Conservation (phyloP, 2,113 vertebrate genomes). For the Ammodytes marinus region DNA sequence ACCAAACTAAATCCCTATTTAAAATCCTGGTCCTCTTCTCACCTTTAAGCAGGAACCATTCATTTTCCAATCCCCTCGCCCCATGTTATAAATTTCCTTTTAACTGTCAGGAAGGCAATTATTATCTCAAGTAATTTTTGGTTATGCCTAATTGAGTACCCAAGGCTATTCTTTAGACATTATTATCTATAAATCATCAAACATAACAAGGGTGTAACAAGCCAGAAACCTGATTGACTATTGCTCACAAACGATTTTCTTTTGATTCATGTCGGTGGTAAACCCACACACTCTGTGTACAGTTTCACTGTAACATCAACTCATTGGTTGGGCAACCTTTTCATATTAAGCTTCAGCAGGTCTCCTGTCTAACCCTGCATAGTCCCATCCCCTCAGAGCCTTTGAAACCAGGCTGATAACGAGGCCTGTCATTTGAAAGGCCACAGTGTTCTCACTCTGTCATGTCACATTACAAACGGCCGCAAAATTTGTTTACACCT, state of each 20-base stretch:
- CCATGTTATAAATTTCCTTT: constrained; percentile 57
- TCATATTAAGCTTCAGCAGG: constrained; percentile 31
- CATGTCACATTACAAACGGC: constrained; percentile 66
- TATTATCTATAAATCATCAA: constrained; percentile 43
- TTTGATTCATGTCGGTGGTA: background rate
- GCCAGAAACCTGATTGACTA: constrained; percentile 21
- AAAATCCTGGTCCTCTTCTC: constrained; percentile 9
- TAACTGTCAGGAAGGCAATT: constrained; percentile 52
- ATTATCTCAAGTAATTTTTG: constrained; percentile 65
- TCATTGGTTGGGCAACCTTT: constrained; percentile 11
- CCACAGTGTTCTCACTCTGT: constrained; percentile 60
- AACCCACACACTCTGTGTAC: background rate
- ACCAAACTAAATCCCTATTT: constrained; percentile 7
- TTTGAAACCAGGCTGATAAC: constrained; percentile 58
- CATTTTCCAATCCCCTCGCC: constrained; percentile 55
- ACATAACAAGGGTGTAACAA: constrained; percentile 9
- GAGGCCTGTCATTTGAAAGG: constrained; percentile 79
- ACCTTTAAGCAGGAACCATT: constrained; percentile 35
- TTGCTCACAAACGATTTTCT: background rate
- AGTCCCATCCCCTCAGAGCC: constrained; percentile 55
- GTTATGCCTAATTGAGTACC: constrained; percentile 45
- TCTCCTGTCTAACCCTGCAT: constrained; percentile 53
- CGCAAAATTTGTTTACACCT: constrained; percentile 54
- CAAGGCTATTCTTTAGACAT: constrained; percentile 27
- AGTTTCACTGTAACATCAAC: background rate